These are phyloP conservation scores for Vanacampus margaritifer DNA, from an alignment of 2,113 vertebrate genomes.

Conservation along the genomic window DNA sequence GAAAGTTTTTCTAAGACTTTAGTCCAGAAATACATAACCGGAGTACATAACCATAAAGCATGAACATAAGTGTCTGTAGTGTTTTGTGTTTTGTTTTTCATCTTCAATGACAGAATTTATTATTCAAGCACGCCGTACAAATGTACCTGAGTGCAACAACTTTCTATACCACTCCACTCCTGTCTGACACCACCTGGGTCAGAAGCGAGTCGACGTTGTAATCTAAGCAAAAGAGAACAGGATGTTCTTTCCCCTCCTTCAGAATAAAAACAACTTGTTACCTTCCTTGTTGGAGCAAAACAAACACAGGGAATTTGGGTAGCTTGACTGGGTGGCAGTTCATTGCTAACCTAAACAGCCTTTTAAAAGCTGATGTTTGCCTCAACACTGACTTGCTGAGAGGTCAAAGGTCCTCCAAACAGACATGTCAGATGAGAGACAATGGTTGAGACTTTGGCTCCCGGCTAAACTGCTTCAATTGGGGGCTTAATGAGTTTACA, in stretches of 20 bases:
- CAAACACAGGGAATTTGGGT: slow-evolving; percentile 18
- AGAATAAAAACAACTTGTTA: not conserved
- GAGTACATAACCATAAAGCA: too few species aligned
- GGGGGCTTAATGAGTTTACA: slow-evolving; percentile 55
- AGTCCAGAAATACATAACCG: too few species aligned
- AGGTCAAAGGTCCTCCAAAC: slow-evolving; percentile 67
- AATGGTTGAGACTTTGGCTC: slow-evolving; percentile 24
- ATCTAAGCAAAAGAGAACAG: not conserved
- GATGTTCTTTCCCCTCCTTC: slow-evolving; percentile 1
- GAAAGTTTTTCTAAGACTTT: too few species aligned
- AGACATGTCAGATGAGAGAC: slow-evolving; percentile 37
- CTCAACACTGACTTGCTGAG: not conserved
- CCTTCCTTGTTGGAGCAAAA: slow-evolving; percentile 25
- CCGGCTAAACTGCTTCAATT: slow-evolving; percentile 42
- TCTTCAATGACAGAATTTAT: too few species aligned
- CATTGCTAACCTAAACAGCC: slow-evolving; percentile 20
- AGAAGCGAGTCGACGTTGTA: not conserved
- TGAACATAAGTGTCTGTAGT: too few species aligned
- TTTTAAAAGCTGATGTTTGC: slow-evolving; percentile 47
- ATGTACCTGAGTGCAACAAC: not conserved
- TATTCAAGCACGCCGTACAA: too few species aligned
- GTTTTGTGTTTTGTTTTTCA: too few species aligned
- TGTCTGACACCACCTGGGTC: not conserved
- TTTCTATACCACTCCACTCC: not conserved
- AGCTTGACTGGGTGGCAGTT: slow-evolving; percentile 7